Base-by-base conservation (phyloP, 1,140 invertebrate species). In the Chrysoperla carnea region DNA sequence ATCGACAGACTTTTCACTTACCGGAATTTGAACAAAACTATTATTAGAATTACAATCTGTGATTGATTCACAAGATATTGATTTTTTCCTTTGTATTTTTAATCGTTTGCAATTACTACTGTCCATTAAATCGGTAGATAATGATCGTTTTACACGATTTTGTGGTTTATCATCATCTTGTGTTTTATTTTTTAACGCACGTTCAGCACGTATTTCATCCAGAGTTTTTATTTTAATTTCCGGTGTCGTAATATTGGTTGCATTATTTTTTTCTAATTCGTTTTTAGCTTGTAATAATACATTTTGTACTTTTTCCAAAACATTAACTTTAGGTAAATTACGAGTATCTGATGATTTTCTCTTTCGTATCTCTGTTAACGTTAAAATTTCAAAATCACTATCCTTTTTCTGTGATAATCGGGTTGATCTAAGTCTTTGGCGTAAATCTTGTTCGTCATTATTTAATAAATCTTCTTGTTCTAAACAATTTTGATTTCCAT, bases 191-290 rank as follows among this genome's bases (percentile, higher is more conserved):
- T 23, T 23, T 23, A 33, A 12, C n/a, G 31, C 31, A 33, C 31
- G 31, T 33, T 33, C 56, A 0, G 55, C 53, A 4, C 55, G 46
- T 27, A 60, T 60, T 50, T 60, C 58, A 1, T 48, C 56, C 17
- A 60, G 50, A 8, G 58, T 60, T 45, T 60, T 60, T 33, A 60
- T 54, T 52, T 58, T 58, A 8, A 60, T 53, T 13, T 53, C 44
- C 12, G 31, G 14, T 27, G 8, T 37, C 6, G 43, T 13, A 29
- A 36, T 14, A 43, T 44, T 31, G 29, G 6, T 43, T 9, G 13
- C 29, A 33, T 29, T 9, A 41, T 44, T 41, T n/a, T 43, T 37
- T 40, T 45, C 42, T 27, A 46, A 35, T 11, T 33, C 31, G 4
- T 12, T 17, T 23, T 40, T 29, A 17, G 33, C 41, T 28, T 44